Evolutionary conservation across 2,888 invertebrate genomes (phyloP).

Genomic region (Lacanobia oleracea): DNA sequence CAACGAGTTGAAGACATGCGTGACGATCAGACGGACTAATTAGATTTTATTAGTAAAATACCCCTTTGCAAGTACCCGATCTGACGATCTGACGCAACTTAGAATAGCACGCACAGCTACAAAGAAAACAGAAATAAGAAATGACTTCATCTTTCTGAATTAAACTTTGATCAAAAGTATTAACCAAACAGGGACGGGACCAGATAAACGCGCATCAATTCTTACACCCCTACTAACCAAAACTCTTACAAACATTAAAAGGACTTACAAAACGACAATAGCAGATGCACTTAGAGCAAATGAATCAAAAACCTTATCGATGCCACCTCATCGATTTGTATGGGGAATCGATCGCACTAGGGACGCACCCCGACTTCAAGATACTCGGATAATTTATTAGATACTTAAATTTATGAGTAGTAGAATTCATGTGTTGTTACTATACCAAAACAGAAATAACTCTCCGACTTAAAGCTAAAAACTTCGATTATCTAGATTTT

Average conservation of each 20-base stretch:
- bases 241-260: conserved; percentile 46
- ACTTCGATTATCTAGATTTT: background rate
- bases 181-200: background rate
- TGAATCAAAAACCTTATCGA: conserved; percentile 72
- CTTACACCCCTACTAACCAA: conserved; percentile 26
- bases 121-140: no score
- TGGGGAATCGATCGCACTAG: conserved; percentile 54
- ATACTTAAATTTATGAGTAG: background rate
- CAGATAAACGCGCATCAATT: conserved; percentile 33
- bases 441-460: background rate
- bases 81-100: no score
- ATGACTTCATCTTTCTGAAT: background rate
- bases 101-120: no score
- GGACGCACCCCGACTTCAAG: background rate
- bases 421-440: no score
- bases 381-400: conserved; percentile 14
- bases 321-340: conserved; percentile 71
- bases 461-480: background rate
- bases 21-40: no score
- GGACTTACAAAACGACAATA: conserved; percentile 43
- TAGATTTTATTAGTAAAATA: no score
- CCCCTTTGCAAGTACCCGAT: no score
- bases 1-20: no score
- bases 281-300: conserved; percentile 64
- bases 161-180: conserved; percentile 11